These are phyloP conservation scores for Ridgeia piscesae DNA, from an alignment of 1,140 invertebrate species.

Conservation along the genomic window DNA sequence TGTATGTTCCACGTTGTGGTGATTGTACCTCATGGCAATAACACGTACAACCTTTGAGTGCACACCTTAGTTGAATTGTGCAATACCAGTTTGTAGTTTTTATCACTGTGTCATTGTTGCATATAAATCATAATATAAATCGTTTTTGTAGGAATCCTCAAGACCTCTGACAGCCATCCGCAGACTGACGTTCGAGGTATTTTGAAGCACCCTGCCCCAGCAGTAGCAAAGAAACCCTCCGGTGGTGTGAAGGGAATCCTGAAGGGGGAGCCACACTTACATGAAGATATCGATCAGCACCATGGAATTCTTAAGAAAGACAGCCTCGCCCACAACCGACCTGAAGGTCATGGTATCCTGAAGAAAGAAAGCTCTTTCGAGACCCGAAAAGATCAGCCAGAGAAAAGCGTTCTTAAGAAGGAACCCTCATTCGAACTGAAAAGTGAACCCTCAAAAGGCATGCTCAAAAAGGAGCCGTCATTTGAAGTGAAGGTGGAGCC, in stretches of 20 bases:
- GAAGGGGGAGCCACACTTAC: constrained; percentile 23
- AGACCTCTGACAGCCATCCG: constrained; percentile 29
- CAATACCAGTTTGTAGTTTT: not conserved
- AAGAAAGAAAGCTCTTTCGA: constrained; percentile 28
- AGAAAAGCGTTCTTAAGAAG: constrained; percentile 38
- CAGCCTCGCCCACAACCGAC: constrained; percentile 20
- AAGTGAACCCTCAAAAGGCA: constrained; percentile 29
- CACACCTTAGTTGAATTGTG: not conserved
- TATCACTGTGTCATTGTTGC: not conserved
- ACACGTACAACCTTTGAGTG: not conserved
- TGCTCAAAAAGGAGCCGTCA: constrained; percentile 41
- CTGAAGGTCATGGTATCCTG: constrained; percentile 12
- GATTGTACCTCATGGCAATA: not conserved
- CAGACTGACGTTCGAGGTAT: constrained; percentile 32
- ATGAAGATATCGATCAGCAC: constrained; percentile 27
- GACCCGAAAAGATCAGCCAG: constrained; percentile 34
- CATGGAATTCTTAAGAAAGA: constrained; percentile 45
- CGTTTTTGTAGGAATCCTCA: constrained; percentile 46
- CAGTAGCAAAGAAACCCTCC: constrained; percentile 28
- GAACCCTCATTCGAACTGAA: constrained; percentile 12
- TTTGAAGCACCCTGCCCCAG: constrained; percentile 26
- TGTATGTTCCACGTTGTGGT: not conserved
- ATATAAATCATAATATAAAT: constrained; percentile 19
- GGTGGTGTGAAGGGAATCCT: constrained; percentile 35
- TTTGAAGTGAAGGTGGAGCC: constrained; percentile 58